Evolutionary conservation across 2,113 vertebrate species (phyloP).

Genomic region (Bettongia penicillata): DNA sequence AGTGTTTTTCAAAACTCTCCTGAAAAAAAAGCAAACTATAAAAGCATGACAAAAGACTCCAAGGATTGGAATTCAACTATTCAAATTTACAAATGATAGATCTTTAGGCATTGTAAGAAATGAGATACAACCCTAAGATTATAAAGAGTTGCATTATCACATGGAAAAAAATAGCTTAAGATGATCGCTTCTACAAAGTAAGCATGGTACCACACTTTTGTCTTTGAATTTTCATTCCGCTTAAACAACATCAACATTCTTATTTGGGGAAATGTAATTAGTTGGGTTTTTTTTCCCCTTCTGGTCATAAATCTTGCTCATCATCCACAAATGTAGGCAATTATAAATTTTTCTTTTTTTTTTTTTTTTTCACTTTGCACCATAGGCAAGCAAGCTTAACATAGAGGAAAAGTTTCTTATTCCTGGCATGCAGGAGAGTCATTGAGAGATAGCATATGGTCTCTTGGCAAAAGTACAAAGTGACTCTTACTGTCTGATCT

Average conservation of each 20-base stretch:
- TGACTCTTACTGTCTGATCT: conserved; percentile 88
- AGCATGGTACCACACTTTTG: conserved; percentile 68
- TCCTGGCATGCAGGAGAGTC: conserved; percentile 86
- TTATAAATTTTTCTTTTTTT: conserved; percentile 71
- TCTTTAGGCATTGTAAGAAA: not conserved
- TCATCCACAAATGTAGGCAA: conserved; percentile 71
- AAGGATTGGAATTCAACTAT: not conserved
- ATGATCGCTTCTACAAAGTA: conserved; percentile 60
- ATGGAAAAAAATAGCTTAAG: conserved; percentile 47
- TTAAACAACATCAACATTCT: conserved; percentile 49
- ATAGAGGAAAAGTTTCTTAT: conserved; percentile 79
- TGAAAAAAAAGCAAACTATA: not conserved
- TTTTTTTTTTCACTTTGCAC: conserved; percentile 74
- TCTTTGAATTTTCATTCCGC: conserved; percentile 67
- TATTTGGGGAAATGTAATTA: conserved; percentile 81
- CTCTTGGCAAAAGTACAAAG: conserved; percentile 93
- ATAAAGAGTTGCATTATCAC: conserved; percentile 34
- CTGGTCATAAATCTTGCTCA: conserved; percentile 82
- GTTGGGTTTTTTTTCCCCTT: conserved; percentile 52
- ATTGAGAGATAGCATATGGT: conserved; percentile 90
- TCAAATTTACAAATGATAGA: not conserved
- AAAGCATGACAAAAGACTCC: accelerated
- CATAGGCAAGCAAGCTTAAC: conserved; percentile 81
- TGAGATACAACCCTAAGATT: conserved; percentile 44
- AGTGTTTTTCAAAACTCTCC: not conserved